Conservation (phyloP, 2,113 vertebrate genomes). For the Callipepla californica region DNA sequence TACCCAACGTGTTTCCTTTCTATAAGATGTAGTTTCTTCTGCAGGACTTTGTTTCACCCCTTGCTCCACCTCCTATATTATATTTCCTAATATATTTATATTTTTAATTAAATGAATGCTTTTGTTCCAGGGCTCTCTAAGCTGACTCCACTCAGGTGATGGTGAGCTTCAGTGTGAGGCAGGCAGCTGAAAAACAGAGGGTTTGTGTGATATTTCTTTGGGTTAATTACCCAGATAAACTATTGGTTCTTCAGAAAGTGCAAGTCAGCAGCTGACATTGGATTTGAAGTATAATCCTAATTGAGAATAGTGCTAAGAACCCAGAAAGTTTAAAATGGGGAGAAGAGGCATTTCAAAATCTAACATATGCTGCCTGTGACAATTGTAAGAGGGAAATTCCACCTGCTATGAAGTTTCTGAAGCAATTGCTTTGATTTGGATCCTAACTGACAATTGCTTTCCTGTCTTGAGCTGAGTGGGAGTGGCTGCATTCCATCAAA, state of each 20-base stretch:
- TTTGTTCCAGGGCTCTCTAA: not conserved
- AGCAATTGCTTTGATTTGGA: constrained; percentile 23
- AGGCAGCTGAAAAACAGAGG: not conserved
- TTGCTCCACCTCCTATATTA: fast-evolving
- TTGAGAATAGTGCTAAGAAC: not conserved
- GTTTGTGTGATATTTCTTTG: not conserved
- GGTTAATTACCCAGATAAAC: not conserved
- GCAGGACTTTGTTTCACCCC: not conserved
- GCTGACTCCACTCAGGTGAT: not conserved
- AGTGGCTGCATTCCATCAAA: not conserved
- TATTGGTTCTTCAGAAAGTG: not conserved
- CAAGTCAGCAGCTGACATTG: not conserved
- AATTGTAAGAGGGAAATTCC: not conserved
- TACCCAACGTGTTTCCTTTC: not conserved
- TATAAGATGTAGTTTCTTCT: not conserved
- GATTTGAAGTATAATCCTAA: not conserved
- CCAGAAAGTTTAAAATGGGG: not conserved
- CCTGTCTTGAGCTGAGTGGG: not conserved
- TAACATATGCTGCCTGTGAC: not conserved
- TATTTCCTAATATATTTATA: not conserved
- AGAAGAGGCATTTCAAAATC: not conserved
- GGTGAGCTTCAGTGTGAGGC: not conserved
- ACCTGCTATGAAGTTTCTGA: not conserved
- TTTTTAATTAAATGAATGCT: not conserved
- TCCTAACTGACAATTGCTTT: not conserved